Conservation (phyloP, 1,140 invertebrate species). For the Tetragonula clypearis region DNA sequence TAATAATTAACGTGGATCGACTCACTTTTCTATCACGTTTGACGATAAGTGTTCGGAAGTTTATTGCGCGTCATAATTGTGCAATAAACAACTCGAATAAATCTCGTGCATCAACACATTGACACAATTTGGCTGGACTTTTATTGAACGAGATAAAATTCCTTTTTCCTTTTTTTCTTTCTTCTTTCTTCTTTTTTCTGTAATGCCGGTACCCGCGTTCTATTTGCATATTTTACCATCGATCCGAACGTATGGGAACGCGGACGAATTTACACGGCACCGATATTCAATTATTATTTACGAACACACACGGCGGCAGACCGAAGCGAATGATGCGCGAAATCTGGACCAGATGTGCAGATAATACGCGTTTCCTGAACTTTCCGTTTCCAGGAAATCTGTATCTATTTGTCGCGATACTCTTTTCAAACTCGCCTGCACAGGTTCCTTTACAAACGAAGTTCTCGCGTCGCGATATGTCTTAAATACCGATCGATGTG, state of each 20-base stretch:
- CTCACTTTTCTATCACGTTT: neutral
- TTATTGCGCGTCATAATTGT: neutral
- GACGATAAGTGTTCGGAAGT: neutral
- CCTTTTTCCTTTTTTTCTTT: neutral
- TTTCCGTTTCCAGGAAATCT: neutral
- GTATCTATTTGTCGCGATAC: neutral
- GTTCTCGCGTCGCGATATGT: neutral
- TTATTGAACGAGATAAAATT: neutral
- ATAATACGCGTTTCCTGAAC: neutral
- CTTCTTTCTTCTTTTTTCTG: neutral
- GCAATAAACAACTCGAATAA: neutral
- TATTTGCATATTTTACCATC: constrained; percentile 40
- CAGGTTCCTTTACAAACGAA: neutral
- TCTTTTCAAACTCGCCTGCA: neutral
- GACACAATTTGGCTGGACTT: neutral
- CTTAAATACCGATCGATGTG: neutral
- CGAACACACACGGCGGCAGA: neutral
- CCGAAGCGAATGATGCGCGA: neutral
- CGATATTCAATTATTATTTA: neutral
- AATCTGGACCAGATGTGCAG: neutral
- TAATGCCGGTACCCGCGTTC: neutral
- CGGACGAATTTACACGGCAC: neutral
- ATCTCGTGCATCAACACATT: neutral
- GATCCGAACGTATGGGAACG: neutral
- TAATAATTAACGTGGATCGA: neutral